phyloP scores from a whole-genome alignment of 1,140 invertebrate genomes.

The Spodoptera frugiperda region DNA sequence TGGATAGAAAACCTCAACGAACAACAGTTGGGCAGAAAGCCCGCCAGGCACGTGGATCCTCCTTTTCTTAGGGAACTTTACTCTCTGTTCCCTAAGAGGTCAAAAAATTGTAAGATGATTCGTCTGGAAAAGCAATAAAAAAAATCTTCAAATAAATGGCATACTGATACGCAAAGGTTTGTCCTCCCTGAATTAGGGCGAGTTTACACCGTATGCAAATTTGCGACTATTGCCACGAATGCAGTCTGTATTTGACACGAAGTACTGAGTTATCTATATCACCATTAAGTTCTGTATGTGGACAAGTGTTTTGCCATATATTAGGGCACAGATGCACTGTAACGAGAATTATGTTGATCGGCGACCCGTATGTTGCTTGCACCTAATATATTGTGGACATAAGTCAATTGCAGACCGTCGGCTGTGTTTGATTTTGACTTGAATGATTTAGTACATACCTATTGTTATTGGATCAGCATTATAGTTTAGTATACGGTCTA shows the following conservation, averaged over 20 bases:
- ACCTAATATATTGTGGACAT: conserved; percentile 29
- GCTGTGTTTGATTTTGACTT: conserved; percentile 27
- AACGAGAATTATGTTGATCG: conserved; percentile 38
- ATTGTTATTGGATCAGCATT: neutral
- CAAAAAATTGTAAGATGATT: no score
- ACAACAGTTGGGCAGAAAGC: no score
- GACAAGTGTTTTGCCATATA: conserved; percentile 51
- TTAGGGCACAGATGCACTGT: conserved; percentile 43
- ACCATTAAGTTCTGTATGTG: conserved; percentile 51
- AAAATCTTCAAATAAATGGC: no score
- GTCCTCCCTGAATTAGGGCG: no score
- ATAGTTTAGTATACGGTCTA: neutral
- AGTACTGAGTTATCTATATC: conserved; percentile 53
- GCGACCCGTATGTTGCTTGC: conserved; percentile 10
- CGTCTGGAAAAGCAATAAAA: no score
- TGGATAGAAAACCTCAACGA: no score
- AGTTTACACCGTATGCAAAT: conserved; percentile 41
- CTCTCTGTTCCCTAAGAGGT: no score
- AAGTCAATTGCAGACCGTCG: conserved; percentile 10
- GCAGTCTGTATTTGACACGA: conserved; percentile 48
- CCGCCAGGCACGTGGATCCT: no score
- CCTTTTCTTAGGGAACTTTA: no score
- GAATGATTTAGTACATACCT: neutral
- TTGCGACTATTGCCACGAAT: conserved; percentile 31
- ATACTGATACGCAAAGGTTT: no score